Evolutionary conservation across 2,888 invertebrate species (phyloP), one percentile per base, ranked within the genome.

Genomic region (Crematogaster levior): DNA sequence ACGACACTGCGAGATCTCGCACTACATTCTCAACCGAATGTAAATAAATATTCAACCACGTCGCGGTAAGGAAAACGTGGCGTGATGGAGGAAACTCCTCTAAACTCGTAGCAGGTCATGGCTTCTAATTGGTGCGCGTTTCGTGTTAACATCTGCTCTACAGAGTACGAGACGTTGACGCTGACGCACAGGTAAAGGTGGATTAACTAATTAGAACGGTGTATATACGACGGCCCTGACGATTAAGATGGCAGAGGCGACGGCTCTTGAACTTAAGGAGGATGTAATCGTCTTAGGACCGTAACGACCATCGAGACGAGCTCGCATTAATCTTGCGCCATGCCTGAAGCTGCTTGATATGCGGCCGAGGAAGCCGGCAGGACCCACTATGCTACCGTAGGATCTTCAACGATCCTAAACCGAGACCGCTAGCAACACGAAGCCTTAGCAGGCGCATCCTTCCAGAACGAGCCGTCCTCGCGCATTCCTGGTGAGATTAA

Each of bases 211-310:
- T 91, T 91, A 90, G 88, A 86, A 83, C 84, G 82, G 85, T 86
- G 88, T 88, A 90, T 87, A 88, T 89, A 88, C 88, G 84, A 85
- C 88, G 86, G 87, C 81, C 82, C 73, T 51, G 68, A 66, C 90
- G 90, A 91, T 91, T 90, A 90, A 91, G 90, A 88, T 72, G 84
- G 84, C 85, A 83, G 81, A 73, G 87, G 85, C 84, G 86, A 84
- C 82, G 82, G 83, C 85, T 84, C 83, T 74, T 84, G 85, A 91
- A 91, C 91, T 91, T 91, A 90, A 90, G 88, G 89, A 90, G 89
- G 88, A 91, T 91, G 90, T 92, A 92, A 92, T 92, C 91, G 91
- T 91, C 92, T 91, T 91, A 90, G 88, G 87, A 84, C 84, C 88
- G 90, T 91, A 92, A 92, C 90, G 91, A 89, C 89, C 90, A 90